Evolutionary conservation across 2,113 vertebrate genomes (phyloP).

Genomic region (Prochilodus magdalenae): DNA sequence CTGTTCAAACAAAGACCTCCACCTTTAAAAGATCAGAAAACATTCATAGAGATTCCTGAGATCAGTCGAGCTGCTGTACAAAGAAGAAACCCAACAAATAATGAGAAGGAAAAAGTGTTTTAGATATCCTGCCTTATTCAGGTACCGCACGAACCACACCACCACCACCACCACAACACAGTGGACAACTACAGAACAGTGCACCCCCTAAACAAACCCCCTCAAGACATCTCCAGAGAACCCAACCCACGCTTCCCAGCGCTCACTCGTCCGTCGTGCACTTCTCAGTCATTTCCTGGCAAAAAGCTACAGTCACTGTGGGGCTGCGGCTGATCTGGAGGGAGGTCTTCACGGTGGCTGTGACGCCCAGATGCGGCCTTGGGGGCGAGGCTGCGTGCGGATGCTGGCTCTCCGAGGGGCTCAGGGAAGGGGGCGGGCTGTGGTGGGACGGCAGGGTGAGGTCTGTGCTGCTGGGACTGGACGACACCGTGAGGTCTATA

Average conservation of each 20-base stretch:
- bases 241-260: constrained; percentile 72
- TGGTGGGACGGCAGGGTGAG: constrained; percentile 73
- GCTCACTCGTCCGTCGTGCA: constrained; percentile 89
- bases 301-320: constrained; percentile 93
- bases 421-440: constrained; percentile 75
- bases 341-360: constrained; percentile 54
- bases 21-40: not conserved
- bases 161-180: constrained; percentile 11
- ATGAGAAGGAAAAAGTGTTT: not conserved
- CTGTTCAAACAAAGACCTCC: not conserved
- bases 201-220: not conserved
- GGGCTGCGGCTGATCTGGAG: constrained; percentile 83
- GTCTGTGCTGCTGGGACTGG: constrained; percentile 81
- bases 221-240: not conserved
- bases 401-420: constrained; percentile 70
- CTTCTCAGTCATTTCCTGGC: constrained; percentile 97
- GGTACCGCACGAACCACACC: constrained; percentile 4
- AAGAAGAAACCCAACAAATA: no score
- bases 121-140: constrained; percentile 3
- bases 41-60: constrained; percentile 38
- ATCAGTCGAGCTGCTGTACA: constrained; percentile 24
- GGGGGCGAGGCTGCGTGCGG: not conserved
- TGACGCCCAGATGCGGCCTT: constrained; percentile 71
- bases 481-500: constrained; percentile 74
- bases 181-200: not conserved